Percentiles rank a stretch among this genome's conserved stretches.
phyloP scores from a whole-genome alignment of 2,888 invertebrate species.

The Caenorhabditis japonica region DNA sequence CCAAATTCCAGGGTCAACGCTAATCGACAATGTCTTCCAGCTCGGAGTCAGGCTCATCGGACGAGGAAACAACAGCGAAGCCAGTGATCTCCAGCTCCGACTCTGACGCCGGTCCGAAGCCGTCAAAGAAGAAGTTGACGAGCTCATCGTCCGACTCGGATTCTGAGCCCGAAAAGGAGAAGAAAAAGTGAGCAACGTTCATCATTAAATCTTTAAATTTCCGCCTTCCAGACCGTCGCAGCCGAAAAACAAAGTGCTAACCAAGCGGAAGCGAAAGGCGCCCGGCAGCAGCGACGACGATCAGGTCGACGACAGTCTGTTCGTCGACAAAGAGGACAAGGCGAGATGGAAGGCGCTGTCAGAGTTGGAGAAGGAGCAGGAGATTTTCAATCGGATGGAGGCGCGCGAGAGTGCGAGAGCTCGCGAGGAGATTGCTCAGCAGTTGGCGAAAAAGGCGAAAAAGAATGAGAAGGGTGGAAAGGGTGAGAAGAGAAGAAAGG shows the following conservation, averaged over 20 bases:
- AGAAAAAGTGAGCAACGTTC: not conserved
- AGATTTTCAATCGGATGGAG: slow-evolving; percentile 95
- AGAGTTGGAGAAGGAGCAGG: slow-evolving; percentile 96
- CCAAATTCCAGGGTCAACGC: too few species aligned
- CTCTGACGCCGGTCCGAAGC: slow-evolving; percentile 1
- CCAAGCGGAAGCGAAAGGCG: slow-evolving; percentile 32
- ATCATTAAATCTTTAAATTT: too few species aligned
- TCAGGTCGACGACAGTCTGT: slow-evolving; percentile 80
- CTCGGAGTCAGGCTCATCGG: slow-evolving; percentile 42
- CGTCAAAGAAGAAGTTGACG: slow-evolving; percentile 16
- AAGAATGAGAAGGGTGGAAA: slow-evolving; percentile 32
- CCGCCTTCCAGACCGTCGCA: slow-evolving; percentile 30
- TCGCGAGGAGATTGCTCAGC: slow-evolving; percentile 49
- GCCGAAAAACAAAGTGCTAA: slow-evolving; percentile 30
- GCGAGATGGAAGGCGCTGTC: slow-evolving; percentile 91
- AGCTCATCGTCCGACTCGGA: slow-evolving; percentile 42
- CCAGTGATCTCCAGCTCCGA: slow-evolving; percentile 11
- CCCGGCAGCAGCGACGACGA: slow-evolving; percentile 47
- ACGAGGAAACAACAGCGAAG: slow-evolving; percentile 11
- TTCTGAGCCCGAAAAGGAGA: slow-evolving; percentile 14
- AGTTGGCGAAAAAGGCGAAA: slow-evolving; percentile 44
- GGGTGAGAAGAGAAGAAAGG: slow-evolving; percentile 77
- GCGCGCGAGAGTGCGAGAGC: slow-evolving; percentile 91
- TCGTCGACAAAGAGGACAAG: slow-evolving; percentile 95
- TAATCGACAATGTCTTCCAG: slow-evolving; percentile 28